phyloP scores from a whole-genome alignment of 2,113 vertebrate species.

The Chelonoidis abingdonii region DNA sequence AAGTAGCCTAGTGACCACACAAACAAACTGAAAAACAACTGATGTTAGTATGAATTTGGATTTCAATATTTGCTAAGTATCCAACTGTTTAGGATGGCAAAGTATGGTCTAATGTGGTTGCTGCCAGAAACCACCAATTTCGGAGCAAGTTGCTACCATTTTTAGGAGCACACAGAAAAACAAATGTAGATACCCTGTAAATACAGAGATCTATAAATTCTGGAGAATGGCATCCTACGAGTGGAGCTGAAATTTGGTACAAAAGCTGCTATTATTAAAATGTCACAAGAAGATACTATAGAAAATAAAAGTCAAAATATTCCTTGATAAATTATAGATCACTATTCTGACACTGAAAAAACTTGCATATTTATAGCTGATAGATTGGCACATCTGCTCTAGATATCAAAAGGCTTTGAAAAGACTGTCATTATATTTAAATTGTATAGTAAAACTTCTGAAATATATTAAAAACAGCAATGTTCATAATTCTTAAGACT shows the following conservation, averaged over 20 bases:
- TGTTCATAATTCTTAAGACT: constrained; percentile 44
- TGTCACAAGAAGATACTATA: constrained; percentile 34
- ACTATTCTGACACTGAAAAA: constrained; percentile 42
- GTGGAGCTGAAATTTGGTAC: constrained; percentile 37
- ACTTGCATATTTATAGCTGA: constrained; percentile 49
- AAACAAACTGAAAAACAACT: constrained; percentile 5
- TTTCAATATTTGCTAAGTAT: constrained; percentile 13
- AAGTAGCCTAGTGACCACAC: background rate
- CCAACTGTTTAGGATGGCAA: background rate
- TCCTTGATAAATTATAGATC: constrained; percentile 42
- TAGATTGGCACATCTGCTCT: constrained; percentile 59
- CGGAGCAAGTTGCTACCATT: constrained; percentile 55
- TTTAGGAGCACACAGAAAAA: constrained; percentile 49
- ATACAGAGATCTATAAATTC: constrained; percentile 61
- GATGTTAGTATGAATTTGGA: constrained; percentile 52
- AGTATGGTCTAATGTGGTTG: background rate
- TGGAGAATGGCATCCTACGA: constrained; percentile 25
- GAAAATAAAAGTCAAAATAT: background rate
- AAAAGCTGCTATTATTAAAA: constrained; percentile 48
- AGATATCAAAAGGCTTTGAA: constrained; percentile 52
- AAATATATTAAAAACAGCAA: constrained; percentile 70
- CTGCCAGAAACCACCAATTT: constrained; percentile 59
- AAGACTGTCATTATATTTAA: constrained; percentile 74
- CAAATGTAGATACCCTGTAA: constrained; percentile 62
- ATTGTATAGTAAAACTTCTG: constrained; percentile 67